Conservation (phyloP, 2,888 invertebrate species). For the Spilosoma lubricipeda region DNA sequence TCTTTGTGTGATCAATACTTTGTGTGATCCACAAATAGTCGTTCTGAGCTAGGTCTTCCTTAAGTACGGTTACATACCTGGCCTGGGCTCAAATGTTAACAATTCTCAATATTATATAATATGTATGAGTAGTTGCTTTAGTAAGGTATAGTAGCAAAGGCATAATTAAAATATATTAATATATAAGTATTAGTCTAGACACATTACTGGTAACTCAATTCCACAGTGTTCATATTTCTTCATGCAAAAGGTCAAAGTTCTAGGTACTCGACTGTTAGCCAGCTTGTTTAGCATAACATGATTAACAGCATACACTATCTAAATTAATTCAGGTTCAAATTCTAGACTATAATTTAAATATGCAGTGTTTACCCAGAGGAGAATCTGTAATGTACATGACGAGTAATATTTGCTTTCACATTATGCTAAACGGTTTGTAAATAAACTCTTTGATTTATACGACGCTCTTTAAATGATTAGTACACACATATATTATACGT, state of each 20-base stretch:
- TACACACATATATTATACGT: neutral
- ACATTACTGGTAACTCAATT: neutral
- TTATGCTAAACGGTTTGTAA: conserved; percentile 1
- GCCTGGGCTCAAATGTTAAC: neutral
- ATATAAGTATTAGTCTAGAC: neutral
- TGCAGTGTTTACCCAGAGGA: conserved; percentile 1
- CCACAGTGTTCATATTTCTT: neutral
- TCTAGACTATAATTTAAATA: conserved; percentile 8
- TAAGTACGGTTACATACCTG: too few species aligned
- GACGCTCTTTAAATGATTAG: neutral
- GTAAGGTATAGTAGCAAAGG: too few species aligned
- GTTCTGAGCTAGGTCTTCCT: too few species aligned
- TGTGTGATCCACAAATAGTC: too few species aligned
- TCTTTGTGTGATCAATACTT: too few species aligned
- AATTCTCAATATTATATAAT: neutral
- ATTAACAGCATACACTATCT: conserved; percentile 6
- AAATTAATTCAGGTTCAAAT: conserved; percentile 1
- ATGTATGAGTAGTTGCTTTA: neutral
- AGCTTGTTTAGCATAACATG: conserved; percentile 13
- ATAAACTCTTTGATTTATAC: conserved; percentile 1
- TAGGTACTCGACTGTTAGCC: neutral
- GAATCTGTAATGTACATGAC: conserved; percentile 4
- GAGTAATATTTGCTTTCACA: conserved; percentile 7
- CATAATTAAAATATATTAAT: neutral
- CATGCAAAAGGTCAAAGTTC: neutral